Base-by-base conservation (phyloP, 1,140 invertebrate species). In the Orius insidiosus region DNA sequence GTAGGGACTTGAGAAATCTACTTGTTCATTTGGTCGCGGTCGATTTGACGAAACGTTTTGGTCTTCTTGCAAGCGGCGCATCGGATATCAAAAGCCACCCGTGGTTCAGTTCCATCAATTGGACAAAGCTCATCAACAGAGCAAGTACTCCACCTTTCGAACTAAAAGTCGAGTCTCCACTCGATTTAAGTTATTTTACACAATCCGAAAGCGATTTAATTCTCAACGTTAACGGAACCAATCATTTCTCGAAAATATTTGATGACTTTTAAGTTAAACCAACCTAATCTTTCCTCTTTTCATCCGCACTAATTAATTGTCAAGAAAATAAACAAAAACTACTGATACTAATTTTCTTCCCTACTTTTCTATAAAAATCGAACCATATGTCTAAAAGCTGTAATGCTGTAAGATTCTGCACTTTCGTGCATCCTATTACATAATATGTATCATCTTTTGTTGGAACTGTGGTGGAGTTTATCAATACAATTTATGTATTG, bases 11-110 rank as follows among this genome's bases (percentile, higher is more conserved):
- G 81, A 56, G 85, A 97, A 64, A 63, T 98, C 3, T 57, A 97
- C n/a, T 72, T 76, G 49, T 86, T 90, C 58, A 64, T 94, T 31
- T 67, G 97, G 1, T 87, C 80, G 59, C 24, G 3, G 65, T 72
- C 2, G 92, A 98, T 62, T 66, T 92, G 2, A 85, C 79, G 0
- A 89, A 88, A 59, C 71, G 93, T 24, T 89, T 68, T 57, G 90
- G 90, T 11, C 90, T 90, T 54, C 67, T 95, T 53, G 89, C 83
- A 57, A 79, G 82, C 48, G 88, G 86, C 10, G 72, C 65, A 0
- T 55, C 67, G 53, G 76, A 80, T 54, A 75, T 75, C 7, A 80
- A 80, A 59, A 66, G 61, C 5, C 76, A 80, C 46, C 40, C 19
- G 1, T 55, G 48, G 47, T 55, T 52, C 36, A 50, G 36, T 13